Base-by-base conservation (phyloP, 2,888 invertebrate species). In the Sarcophaga rosellei region DNA sequence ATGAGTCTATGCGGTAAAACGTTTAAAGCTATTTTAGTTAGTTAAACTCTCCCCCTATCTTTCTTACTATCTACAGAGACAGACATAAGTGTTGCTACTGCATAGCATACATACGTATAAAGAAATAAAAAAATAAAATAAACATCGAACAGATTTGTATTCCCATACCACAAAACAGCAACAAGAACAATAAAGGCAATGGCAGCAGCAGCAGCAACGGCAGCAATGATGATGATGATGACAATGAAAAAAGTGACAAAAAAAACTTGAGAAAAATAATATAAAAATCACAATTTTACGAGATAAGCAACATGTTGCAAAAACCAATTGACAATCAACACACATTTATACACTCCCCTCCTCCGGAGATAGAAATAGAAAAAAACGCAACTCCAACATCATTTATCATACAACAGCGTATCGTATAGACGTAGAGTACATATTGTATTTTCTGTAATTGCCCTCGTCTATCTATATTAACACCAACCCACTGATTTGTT, bases 221-320 rank as follows among this genome's bases (percentile, higher is more conserved):
- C 12, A 61, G 75, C 53, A 44, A 63, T n/a, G 59, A 10, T 3
- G 53, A 44, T 25, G 53, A 53, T 53, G 53, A 53, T 15, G 53
- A 53, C 2, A 8, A 35, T 35, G 35, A 35, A 35, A 35, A 35
- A 35, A 35, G 8, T 35, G 35, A 8, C 8, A 35, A 6, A 35
- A 35, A 35, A 8, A 10, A 35, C 8, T 3, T 8, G 35, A 8
- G 35, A 53, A 53, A 76, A 20, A 45, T 47, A 25, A 11, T 20
- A 47, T 45, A 20, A 59, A n/a, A 75, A 57, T 72, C n/a, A 74
- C 21, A 77, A 77, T 81, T 80, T 68, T 61, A 62, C 21, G 63
- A 81, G 75, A 62, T 21, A 69, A 78, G 74, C 86, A 86, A 84
- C 86, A 86, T 81, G 84, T 84, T 84, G 81, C 84, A 72, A 70